Evolutionary conservation across 2,113 vertebrate species (phyloP), one percentile per base, ranked within the genome.

Genomic region (Shinisaurus crocodilurus): DNA sequence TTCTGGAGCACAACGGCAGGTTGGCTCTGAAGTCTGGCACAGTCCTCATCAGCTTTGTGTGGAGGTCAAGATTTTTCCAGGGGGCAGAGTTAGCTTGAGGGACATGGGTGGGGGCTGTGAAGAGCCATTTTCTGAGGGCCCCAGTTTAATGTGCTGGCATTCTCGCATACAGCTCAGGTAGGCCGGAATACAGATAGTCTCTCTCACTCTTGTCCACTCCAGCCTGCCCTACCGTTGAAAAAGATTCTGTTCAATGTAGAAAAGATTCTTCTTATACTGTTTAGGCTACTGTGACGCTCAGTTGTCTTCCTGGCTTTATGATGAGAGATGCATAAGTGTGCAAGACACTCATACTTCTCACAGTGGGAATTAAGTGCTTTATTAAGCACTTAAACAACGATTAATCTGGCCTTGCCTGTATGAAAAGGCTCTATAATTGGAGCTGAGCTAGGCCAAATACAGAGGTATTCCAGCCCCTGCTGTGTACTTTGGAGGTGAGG

Each of bases 1-100:
- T 90, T 86, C 82, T 77, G 88, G 72, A 89, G 82, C 40, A 45
- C 70, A 79, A 40, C 29, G 7, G 60, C 60, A 86, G 27, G 82
- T 85, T 85, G 75, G 74, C 25, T 79, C 83, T 65, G n/a, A 40
- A 23, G 45, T 70, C 43, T 80, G 63, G 60, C 75, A 43, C 45
- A 15, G 60, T 40, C 75, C 60, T 50, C 63, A 45, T 88, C 20
- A 37, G 43, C 34, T 77, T 50, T 40, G 60, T 50, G 3, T 80
- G 25, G 34, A 3, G 37, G 74, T 85, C 74, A 70, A 29, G 57
- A 40, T 67, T n/a, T 34, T 85, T 77, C 20, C 50, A n/a, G 50
- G 3, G 3, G 16, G 25, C 29, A 63, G 32, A 77, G 57, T 63
- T 37, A 63, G 54, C 34, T 2, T 13, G 54, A 60, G 9, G 48